Evolutionary conservation across 2,888 invertebrate genomes (phyloP), one percentile per base, ranked within the genome.

Genomic region (Aleiodes leptofemur): DNA sequence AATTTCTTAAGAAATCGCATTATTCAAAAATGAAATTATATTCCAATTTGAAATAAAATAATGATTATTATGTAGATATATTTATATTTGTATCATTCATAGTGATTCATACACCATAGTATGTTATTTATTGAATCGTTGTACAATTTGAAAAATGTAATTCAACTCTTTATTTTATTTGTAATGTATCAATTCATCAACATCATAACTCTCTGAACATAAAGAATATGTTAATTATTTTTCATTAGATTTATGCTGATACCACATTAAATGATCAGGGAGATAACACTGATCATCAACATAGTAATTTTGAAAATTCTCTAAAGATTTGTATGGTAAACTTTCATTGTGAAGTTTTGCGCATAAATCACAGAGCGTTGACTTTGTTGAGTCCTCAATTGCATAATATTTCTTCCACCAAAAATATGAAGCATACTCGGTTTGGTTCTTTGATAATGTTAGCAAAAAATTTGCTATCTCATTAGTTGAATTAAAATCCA

Each of bases 381-480:
- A 56, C 53, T 74, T 48, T 3, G 23, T 7, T 56, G 70, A 69
- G 1, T 85, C 78, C 9, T 74, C 73, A 70, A 76, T 31, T 9
- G 3, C 13, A 70, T 85, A 86, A 23, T 80, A 57, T 43, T 90
- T 90, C 82, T 23, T 23, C 23, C 23, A 23, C 23, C 23, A 23
- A 23, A 23, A 23, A 23, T 23, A 23, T 23, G 23, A 90, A 79
- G 92, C 91, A 86, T 92, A 93, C 55, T 91, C 86, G 8, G 89
- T 86, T 73, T 91, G 90, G 84, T 92, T 89, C 68, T 86, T 77
- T 84, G 91, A 91, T 64, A 93, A 86, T 59, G 86, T 83, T 73
- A 88, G 86, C 9, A 93, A 86, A 83, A 91, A 92, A n/a, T 86
- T 85, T 0, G 91, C 92, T 56, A 93, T 86, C 29, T 90, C 87